These are phyloP conservation scores for Sebastiscus tertius DNA, from an alignment of 2,797 vertebrate genomes.

Conservation along the genomic window DNA sequence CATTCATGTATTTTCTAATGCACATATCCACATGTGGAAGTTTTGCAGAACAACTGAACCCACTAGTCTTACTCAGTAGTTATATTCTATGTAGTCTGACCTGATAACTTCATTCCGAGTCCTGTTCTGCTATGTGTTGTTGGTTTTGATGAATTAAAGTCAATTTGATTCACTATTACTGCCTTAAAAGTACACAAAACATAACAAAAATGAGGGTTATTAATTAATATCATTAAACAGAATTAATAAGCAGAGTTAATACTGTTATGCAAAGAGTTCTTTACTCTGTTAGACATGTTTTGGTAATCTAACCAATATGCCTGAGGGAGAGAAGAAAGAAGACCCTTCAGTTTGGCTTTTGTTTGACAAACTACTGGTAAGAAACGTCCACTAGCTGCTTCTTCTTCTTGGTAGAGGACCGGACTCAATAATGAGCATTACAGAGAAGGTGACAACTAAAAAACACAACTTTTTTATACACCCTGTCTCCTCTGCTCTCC, in stretches of 20 bases:
- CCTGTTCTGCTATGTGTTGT: neutral
- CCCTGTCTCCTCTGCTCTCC: neutral
- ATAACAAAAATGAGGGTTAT: neutral
- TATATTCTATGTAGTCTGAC: neutral
- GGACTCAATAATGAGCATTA: neutral
- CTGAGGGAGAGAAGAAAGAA: neutral
- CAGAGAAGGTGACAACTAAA: neutral
- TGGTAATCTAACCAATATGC: neutral
- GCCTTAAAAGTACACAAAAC: neutral
- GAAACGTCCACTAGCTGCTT: neutral
- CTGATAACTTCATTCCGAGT: neutral
- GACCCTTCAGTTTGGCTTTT: neutral
- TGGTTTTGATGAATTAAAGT: neutral
- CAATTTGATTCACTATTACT: neutral
- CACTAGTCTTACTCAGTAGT: neutral
- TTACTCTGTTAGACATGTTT: neutral
- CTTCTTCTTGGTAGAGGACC: neutral
- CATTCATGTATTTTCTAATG: neutral
- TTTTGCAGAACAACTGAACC: neutral
- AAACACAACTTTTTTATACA: neutral
- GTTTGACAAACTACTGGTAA: neutral
- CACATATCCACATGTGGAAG: neutral
- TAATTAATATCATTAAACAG: neutral
- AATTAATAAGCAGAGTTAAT: neutral
- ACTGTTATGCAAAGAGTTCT: neutral